Percentiles rank a stretch among this genome's conserved stretches.
These are phyloP conservation scores for Parnassius smintheus DNA, from an alignment of 2,888 invertebrate species.

Conservation along the genomic window DNA sequence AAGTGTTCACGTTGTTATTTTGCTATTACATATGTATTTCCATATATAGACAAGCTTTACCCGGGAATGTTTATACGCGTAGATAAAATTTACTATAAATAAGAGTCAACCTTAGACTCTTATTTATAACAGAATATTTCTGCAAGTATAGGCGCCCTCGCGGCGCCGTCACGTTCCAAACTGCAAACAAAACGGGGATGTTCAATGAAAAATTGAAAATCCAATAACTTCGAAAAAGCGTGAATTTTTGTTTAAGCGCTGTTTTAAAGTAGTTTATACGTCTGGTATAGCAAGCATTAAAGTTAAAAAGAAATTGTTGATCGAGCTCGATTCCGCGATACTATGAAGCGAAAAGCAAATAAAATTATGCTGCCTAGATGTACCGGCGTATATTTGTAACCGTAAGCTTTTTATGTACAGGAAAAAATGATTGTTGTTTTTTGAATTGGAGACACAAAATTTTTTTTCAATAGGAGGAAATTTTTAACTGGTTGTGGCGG, in stretches of 20 bases:
- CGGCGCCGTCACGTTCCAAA: not conserved
- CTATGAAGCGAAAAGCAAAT: not conserved
- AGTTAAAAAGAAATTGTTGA: no score
- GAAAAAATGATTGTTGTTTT: no score
- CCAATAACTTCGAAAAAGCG: not conserved
- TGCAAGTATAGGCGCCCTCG: not conserved
- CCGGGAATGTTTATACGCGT: not conserved
- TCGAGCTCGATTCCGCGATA: not conserved
- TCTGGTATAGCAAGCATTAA: no score
- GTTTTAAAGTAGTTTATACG: no score
- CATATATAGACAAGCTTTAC: not conserved
- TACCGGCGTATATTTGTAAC: not conserved
- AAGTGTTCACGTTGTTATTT: not conserved
- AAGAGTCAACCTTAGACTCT: not conserved
- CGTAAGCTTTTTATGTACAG: no score
- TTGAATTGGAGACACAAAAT: no score
- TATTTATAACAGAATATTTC: not conserved
- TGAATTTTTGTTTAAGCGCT: not conserved
- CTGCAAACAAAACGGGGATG: constrained; percentile 2
- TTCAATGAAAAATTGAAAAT: not conserved
- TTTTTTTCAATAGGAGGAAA: no score
- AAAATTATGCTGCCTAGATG: not conserved
- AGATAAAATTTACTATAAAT: not conserved
- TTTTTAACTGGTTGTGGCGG: no score
- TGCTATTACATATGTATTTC: not conserved